A percentile compares a stretch with the other conserved stretches of the same genome.
phyloP scores from a whole-genome alignment of 2,113 vertebrate genomes.

The Labeo catla region DNA sequence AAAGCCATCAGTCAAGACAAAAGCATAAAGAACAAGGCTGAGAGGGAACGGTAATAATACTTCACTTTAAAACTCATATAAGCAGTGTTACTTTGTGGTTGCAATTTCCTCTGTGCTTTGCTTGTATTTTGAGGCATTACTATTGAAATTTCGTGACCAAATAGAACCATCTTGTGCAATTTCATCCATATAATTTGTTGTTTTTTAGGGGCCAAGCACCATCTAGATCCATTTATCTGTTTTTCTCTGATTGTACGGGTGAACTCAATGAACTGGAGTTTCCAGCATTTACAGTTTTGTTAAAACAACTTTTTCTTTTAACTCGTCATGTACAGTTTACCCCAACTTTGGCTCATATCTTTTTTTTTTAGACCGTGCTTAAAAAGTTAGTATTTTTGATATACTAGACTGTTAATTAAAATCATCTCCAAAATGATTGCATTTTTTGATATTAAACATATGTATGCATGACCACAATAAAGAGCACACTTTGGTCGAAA shows the following conservation, averaged over 20 bases:
- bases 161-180: slow-evolving; percentile 13
- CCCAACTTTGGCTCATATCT: no score
- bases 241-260: neutral
- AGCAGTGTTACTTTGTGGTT: neutral
- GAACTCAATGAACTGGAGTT: neutral
- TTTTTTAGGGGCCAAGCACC: neutral
- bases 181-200: neutral
- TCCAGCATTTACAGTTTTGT: neutral
- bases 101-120: neutral
- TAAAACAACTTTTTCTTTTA: no score
- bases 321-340: no score
- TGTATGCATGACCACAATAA: neutral
- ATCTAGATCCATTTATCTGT: neutral
- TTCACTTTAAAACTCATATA: neutral
- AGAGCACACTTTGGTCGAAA: neutral
- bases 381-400: no score
- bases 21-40: slow-evolving; percentile 98
- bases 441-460: neutral
- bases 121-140: neutral
- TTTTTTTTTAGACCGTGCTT: no score
- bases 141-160: neutral
- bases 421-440: neutral
- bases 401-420: no score
- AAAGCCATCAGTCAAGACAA: slow-evolving; percentile 99
- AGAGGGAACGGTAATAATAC: slow-evolving; percentile 88